Evolutionary conservation across 2,888 invertebrate genomes (phyloP).

Genomic region (Tiphia femorata): DNA sequence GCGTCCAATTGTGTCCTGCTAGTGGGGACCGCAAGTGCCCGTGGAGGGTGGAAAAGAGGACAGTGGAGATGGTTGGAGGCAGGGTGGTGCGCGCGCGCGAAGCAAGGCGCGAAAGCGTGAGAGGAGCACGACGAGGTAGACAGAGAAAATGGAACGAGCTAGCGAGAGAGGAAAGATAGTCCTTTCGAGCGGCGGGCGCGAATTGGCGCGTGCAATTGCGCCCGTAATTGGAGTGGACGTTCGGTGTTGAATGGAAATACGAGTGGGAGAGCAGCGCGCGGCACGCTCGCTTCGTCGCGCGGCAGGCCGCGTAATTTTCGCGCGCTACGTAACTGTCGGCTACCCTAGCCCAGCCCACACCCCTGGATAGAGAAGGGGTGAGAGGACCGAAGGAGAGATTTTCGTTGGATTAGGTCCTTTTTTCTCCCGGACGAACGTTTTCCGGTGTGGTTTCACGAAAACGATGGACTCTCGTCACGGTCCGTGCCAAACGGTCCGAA

Average conservation of each 20-base stretch:
- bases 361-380: too few relatives aligned
- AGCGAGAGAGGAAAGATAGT: conserved; percentile 1
- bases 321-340: conserved; percentile 11
- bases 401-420: conserved; percentile 31
- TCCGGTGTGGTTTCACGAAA: background rate
- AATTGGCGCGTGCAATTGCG: conserved; percentile 40
- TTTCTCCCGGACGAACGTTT: background rate
- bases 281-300: conserved; percentile 33
- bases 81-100: background rate
- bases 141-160: too few relatives aligned
- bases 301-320: conserved; percentile 40
- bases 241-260: conserved; percentile 34
- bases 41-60: background rate
- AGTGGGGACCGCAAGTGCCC: background rate
- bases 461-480: background rate
- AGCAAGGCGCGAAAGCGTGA: background rate
- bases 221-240: conserved; percentile 37
- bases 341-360: conserved; percentile 11
- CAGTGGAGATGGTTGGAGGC: background rate
- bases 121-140: background rate
- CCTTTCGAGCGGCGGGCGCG: conserved; percentile 18
- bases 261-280: conserved; percentile 30
- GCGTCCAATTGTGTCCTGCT: too few relatives aligned
- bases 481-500: background rate
- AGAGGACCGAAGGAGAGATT: too few relatives aligned